These are phyloP conservation scores for Ladona fulva DNA, from an alignment of 1,140 invertebrate genomes.

Conservation along the genomic window DNA sequence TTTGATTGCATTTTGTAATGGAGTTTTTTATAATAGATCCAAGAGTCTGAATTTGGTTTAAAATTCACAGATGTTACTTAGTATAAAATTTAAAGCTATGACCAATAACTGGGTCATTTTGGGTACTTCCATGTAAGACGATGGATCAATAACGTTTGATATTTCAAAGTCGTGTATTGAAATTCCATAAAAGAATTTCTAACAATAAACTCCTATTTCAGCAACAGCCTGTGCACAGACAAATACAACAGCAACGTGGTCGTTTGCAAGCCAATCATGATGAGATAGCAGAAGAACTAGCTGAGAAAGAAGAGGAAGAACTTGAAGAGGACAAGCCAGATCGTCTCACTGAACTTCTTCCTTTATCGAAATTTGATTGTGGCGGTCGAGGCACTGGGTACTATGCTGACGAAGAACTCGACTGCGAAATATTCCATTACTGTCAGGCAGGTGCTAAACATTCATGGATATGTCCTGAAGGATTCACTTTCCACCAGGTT, in stretches of 20 bases:
- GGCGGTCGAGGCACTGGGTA: slow-evolving; percentile 73
- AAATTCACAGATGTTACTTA: too few species aligned
- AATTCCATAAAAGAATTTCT: too few species aligned
- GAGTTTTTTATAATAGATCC: too few species aligned
- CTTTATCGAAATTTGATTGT: slow-evolving; percentile 77
- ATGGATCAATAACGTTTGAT: too few species aligned
- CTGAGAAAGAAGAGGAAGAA: slow-evolving; percentile 43
- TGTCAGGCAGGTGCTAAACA: slow-evolving; percentile 83
- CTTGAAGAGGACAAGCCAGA: slow-evolving; percentile 79
- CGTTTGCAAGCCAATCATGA: neutral
- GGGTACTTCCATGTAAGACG: too few species aligned
- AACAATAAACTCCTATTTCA: too few species aligned
- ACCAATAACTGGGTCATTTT: too few species aligned
- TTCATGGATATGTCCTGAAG: slow-evolving; percentile 88
- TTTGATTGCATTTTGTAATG: too few species aligned
- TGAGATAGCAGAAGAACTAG: slow-evolving; percentile 3
- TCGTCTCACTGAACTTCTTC: slow-evolving; percentile 63
- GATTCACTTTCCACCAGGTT: slow-evolving; percentile 87
- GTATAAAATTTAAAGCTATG: too few species aligned
- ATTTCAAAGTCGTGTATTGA: too few species aligned
- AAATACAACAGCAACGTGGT: neutral
- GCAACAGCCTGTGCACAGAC: too few species aligned
- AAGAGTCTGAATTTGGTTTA: too few species aligned
- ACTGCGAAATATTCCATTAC: slow-evolving; percentile 90
- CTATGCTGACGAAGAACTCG: slow-evolving; percentile 80